Evolutionary conservation across 2,113 vertebrate genomes (phyloP).

Genomic region (Eulacestoma nigropectus): DNA sequence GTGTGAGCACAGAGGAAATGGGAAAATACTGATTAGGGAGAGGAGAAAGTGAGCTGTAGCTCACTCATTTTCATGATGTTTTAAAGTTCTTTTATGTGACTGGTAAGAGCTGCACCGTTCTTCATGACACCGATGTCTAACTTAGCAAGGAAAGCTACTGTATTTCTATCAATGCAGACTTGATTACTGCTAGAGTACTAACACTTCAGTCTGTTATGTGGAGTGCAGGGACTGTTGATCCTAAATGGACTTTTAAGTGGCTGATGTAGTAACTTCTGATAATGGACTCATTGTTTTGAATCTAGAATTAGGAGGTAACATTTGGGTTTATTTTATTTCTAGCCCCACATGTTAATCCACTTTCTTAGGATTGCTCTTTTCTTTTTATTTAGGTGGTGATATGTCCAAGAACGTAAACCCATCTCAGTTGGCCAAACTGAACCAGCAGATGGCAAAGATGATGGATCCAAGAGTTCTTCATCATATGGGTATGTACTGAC

Average conservation of each 20-base stretch:
- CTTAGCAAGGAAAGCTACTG: not conserved
- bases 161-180: not conserved
- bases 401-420: constrained; percentile 99
- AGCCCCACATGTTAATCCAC: not conserved
- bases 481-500: constrained; percentile 89
- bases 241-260: not conserved
- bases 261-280: not conserved
- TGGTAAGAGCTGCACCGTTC: not conserved
- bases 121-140: not conserved
- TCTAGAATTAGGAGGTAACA: not conserved
- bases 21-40: not conserved
- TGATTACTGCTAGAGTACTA: not conserved
- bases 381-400: constrained; percentile 83
- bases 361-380: not conserved
- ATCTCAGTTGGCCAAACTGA: constrained; percentile 96
- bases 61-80: not conserved
- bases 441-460: constrained; percentile 99
- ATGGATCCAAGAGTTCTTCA: constrained; percentile 99
- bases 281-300: not conserved
- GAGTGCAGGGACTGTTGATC: not conserved
- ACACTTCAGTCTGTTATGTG: not conserved
- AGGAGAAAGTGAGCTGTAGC: not conserved
- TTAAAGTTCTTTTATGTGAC: not conserved
- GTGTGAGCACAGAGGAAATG: not conserved
- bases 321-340: not conserved